Conservation (phyloP, 2,797 vertebrate genomes). For the Clarias laeviceps region DNA sequence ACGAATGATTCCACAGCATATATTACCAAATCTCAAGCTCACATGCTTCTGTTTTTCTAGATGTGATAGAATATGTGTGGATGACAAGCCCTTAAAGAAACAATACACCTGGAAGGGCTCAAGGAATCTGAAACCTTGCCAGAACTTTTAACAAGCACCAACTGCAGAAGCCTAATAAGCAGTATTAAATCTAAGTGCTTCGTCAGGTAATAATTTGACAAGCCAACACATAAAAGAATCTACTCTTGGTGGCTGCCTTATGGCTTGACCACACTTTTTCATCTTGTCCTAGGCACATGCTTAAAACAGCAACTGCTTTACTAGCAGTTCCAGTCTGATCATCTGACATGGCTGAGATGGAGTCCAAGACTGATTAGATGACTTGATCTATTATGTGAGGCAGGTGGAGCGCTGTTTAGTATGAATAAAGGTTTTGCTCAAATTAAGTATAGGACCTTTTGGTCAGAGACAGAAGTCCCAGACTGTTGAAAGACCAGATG, state of each 20-base stretch:
- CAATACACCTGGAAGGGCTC: conserved; percentile 59
- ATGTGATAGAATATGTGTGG: conserved; percentile 50
- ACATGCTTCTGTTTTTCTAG: conserved; percentile 43
- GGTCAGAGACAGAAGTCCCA: neutral
- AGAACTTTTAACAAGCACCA: conserved; percentile 53
- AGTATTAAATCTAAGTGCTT: conserved; percentile 51
- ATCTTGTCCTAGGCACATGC: conserved; percentile 11
- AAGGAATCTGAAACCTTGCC: conserved; percentile 55
- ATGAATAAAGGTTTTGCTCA: neutral
- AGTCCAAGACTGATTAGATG: neutral
- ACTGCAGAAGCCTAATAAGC: conserved; percentile 58
- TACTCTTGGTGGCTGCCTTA: conserved; percentile 57
- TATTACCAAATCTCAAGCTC: neutral
- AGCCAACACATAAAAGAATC: conserved; percentile 47
- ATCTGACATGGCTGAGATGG: neutral
- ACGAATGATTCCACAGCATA: conserved; percentile 5
- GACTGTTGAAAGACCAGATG: neutral
- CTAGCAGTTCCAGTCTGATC: neutral
- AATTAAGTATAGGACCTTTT: neutral
- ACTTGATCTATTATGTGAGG: neutral
- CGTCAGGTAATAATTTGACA: conserved; percentile 50
- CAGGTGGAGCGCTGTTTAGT: neutral
- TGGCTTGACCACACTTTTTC: conserved; percentile 40
- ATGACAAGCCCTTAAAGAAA: conserved; percentile 44
- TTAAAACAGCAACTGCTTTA: conserved; percentile 11